Base-by-base conservation (phyloP, 2,888 invertebrate genomes). In the Nomada hirtipes region DNA sequence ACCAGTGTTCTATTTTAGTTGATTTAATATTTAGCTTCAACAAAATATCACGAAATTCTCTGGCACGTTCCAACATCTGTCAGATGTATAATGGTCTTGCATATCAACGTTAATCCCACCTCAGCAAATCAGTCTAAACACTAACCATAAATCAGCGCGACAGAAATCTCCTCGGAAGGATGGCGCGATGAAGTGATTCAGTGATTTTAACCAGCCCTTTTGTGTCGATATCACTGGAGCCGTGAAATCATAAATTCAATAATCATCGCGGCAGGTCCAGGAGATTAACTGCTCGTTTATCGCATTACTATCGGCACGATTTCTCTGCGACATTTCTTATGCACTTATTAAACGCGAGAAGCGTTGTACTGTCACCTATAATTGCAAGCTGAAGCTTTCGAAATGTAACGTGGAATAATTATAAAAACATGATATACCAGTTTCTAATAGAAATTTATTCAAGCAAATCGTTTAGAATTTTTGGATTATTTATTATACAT, bases 231-330 rank as follows among this genome's bases (percentile, higher is more conserved):
- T 9, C 42, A n/a, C 18, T 52, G 18, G 71, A 7, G 10, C 42
- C 15, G 26, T n/a, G 71, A 26, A 63, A 63, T 72, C 42, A 42
- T 63, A 20, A 72, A 72, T 72, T 63, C 53, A 72, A 53, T n/a
- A 15, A 15, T 10, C 11, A 9, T 65, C 74, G 29, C 20, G 47
- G 69, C 63, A 23, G 65, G 64, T 26, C 23, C 74, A 23, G 26
- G 36, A 82, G 75, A 61, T 71, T 61, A 67, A 60, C 70, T 64
- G 50, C 23, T 70, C 50, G 67, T 29, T 71, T 68, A 79, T 71
- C 75, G 68, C 70, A 60, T 67, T 44, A 2, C 15, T 55, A 20
- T 64, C 79, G 9, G 36, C 7, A 7, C 36, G 36, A 36, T 4
- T 36, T 36, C 36, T 7, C 36, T 36, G 36, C 36, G 36, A 36